Conservation (phyloP, 2,888 invertebrate genomes). For the Globia sparganii region DNA sequence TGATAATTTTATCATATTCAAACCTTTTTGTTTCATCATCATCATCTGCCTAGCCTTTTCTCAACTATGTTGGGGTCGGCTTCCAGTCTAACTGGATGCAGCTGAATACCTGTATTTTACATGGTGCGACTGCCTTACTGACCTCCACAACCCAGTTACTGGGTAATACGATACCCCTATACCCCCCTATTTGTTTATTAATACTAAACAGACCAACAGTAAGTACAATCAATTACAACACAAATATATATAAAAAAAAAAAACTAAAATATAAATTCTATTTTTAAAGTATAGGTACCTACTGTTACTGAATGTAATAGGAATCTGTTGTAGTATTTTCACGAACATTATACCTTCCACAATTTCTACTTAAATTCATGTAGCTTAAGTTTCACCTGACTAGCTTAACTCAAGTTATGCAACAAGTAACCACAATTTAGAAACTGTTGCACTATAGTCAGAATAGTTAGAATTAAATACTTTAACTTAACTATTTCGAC, state of each 20-base stretch:
- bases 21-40: too few relatives aligned
- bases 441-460: constrained; percentile 14
- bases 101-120: too few relatives aligned
- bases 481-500: constrained; percentile 18
- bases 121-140: too few relatives aligned
- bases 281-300: not conserved
- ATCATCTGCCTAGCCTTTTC: too few relatives aligned
- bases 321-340: not conserved
- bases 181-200: too few relatives aligned
- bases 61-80: too few relatives aligned
- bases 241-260: not conserved
- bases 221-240: too few relatives aligned
- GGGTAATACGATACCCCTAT: too few relatives aligned
- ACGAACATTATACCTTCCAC: not conserved
- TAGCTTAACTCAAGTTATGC: constrained; percentile 19
- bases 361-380: not conserved
- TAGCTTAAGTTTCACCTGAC: not conserved
- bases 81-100: too few relatives aligned
- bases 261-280: not conserved
- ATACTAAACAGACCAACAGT: too few relatives aligned
- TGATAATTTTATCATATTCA: not conserved
- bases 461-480: not conserved
- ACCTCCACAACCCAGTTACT: too few relatives aligned
- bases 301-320: not conserved
- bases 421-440: constrained; percentile 38